phyloP scores from a whole-genome alignment of 92 coral and sea anemone genomes.

The Isaurus tuberculatus region DNA sequence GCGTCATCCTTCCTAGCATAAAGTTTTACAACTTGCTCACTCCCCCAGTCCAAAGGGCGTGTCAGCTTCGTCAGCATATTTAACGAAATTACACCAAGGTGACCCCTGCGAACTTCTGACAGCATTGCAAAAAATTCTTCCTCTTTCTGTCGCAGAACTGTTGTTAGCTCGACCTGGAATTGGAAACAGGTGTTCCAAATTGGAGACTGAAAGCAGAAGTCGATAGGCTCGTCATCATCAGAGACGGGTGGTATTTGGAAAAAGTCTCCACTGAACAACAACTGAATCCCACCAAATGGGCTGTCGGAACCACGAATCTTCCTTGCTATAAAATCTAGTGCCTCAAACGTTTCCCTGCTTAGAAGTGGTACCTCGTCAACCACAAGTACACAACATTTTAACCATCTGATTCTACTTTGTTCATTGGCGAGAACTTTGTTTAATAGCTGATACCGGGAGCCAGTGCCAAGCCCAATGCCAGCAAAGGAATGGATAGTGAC shows the following conservation, averaged over 20 bases:
- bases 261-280: slow-evolving; percentile 54
- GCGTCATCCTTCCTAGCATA: slow-evolving; percentile 25
- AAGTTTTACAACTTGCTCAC: background rate
- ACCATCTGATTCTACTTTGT: slow-evolving; percentile 48
- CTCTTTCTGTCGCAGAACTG: slow-evolving; percentile 44
- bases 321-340: slow-evolving; percentile 50
- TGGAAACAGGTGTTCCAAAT: slow-evolving; percentile 53
- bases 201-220: slow-evolving; percentile 33
- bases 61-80: slow-evolving; percentile 10
- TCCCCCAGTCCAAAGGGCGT: slow-evolving; percentile 34
- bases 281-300: slow-evolving; percentile 62
- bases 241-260: slow-evolving; percentile 51
- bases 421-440: background rate
- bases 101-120: slow-evolving; percentile 40
- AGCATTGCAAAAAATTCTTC: slow-evolving; percentile 34
- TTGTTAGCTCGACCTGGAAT: slow-evolving; percentile 32
- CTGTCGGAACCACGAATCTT: background rate
- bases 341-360: slow-evolving; percentile 55
- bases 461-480: slow-evolving; percentile 13
- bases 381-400: slow-evolving; percentile 15
- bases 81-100: slow-evolving; percentile 13
- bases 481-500: slow-evolving; percentile 34
- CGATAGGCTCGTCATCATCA: slow-evolving; percentile 21
- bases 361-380: slow-evolving; percentile 62
- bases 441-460: slow-evolving; percentile 20